A percentile compares a stretch with the other conserved stretches of the same genome.
Conservation (phyloP, 2,113 vertebrate species). For the Psittacus erithacus region DNA sequence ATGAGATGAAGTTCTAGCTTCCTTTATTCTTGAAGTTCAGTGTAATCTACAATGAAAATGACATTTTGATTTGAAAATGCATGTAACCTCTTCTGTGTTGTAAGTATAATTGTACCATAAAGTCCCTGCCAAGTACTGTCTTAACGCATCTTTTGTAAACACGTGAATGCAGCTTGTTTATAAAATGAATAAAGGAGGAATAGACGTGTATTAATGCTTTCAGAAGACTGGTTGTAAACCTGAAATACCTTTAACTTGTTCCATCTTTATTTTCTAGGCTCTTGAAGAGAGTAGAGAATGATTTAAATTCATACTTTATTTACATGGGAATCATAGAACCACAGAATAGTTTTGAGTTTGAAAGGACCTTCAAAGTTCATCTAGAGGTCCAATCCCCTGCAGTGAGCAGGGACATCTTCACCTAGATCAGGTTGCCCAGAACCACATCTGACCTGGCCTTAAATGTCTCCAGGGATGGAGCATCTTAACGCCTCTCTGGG, state of each 20-base stretch:
- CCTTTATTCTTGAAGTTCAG: not conserved
- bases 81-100: not conserved
- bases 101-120: not conserved
- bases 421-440: not conserved
- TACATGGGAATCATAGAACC: not conserved
- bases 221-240: not conserved
- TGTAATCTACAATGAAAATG: not conserved
- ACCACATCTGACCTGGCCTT: not conserved
- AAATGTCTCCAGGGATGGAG: not conserved
- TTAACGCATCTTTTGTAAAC: not conserved
- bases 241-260: not conserved
- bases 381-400: not conserved
- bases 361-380: not conserved
- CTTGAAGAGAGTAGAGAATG: not conserved
- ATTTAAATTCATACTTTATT: not conserved
- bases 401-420: not conserved
- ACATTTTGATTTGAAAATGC: not conserved
- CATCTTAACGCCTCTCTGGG: not conserved
- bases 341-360: not conserved
- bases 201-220: not conserved
- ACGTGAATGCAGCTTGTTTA: not conserved
- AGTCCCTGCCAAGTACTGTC: not conserved
- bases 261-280: slow-evolving; percentile 22
- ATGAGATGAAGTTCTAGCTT: not conserved
- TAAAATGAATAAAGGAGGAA: not conserved